These are phyloP conservation scores for Hypanus sabinus DNA, from an alignment of 2,113 vertebrate species.

Conservation along the genomic window DNA sequence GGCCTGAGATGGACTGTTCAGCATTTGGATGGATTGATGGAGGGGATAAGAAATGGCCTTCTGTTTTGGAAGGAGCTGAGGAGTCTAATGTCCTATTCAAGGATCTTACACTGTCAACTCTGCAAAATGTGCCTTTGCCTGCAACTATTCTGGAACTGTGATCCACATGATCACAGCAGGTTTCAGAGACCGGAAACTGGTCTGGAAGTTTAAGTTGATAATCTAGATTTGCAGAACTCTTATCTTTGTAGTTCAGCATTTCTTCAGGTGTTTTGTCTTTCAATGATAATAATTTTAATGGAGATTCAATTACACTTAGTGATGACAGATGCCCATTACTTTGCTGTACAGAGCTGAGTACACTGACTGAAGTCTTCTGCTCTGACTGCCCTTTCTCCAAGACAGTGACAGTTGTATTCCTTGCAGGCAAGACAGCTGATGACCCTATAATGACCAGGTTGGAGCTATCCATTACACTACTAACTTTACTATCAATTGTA, in stretches of 20 bases:
- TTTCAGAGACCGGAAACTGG: neutral
- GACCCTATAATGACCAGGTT: conserved; percentile 42
- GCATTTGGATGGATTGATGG: neutral
- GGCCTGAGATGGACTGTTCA: conserved; percentile 46
- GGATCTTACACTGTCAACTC: neutral
- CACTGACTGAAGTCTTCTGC: conserved; percentile 38
- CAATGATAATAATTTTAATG: conserved; percentile 13
- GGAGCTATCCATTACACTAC: neutral
- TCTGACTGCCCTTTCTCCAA: conserved; percentile 45
- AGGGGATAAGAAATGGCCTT: neutral
- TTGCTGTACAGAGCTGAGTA: conserved; percentile 38
- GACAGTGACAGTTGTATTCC: conserved; percentile 39
- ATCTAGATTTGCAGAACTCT: neutral
- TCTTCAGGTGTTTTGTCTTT: conserved; percentile 3
- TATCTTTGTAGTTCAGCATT: neutral
- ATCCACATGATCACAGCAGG: neutral
- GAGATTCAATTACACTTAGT: conserved; percentile 32
- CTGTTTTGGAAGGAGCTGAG: neutral
- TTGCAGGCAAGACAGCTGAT: conserved; percentile 42
- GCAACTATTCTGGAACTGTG: neutral
- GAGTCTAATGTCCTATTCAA: neutral
- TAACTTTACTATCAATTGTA: conserved; percentile 1
- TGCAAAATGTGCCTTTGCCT: no score
- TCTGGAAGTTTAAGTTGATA: neutral
- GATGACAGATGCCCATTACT: conserved; percentile 40